Percentiles rank a stretch among this genome's conserved stretches.
These are phyloP conservation scores for Cryptops parisi DNA, from an alignment of 2,888 invertebrate genomes.

Conservation along the genomic window DNA sequence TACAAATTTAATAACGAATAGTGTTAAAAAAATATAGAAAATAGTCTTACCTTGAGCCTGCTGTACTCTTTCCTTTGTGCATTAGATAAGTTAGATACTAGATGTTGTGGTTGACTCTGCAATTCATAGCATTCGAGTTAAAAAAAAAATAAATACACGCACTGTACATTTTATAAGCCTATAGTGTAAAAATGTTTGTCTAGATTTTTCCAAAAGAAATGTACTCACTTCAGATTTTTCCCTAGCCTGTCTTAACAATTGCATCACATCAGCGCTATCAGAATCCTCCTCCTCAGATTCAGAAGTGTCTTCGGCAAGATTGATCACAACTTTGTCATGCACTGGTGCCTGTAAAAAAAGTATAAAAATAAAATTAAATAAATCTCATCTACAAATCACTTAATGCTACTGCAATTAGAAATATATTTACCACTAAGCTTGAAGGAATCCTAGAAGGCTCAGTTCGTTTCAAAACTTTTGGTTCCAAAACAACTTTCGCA, in stretches of 20 bases:
- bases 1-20: not conserved
- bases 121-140: no score
- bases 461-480: no score
- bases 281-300: slow-evolving; percentile 13
- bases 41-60: not conserved
- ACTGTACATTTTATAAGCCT: no score
- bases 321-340: slow-evolving; percentile 17
- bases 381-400: no score
- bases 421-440: not conserved
- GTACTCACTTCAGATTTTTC: slow-evolving; percentile 9
- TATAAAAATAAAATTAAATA: no score
- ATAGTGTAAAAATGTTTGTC: not conserved
- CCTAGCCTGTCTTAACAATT: slow-evolving; percentile 12
- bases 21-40: not conserved
- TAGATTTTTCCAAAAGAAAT: not conserved
- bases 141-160: not conserved
- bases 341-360: slow-evolving; percentile 11
- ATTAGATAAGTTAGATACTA: not conserved
- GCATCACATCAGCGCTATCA: not conserved
- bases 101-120: no score
- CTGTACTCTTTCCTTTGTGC: not conserved
- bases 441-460: no score
- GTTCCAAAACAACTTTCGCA: no score
- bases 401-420: no score
- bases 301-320: slow-evolving; percentile 16